These are phyloP conservation scores for Molossus molossus DNA, from an alignment of 2,797 vertebrate genomes.

Conservation along the genomic window DNA sequence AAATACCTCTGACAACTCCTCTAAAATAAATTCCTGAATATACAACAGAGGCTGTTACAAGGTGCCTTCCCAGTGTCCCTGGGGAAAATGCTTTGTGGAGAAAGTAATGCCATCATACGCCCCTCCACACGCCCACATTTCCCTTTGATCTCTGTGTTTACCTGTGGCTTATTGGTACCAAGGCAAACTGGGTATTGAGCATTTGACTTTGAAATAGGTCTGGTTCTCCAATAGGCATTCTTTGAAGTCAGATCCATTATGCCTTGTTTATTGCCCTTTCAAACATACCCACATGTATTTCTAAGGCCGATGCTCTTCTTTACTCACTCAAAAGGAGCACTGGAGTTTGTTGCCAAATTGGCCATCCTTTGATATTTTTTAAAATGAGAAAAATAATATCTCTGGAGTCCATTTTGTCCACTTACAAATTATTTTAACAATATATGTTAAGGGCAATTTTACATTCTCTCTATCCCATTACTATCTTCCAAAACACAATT, in stretches of 20 bases:
- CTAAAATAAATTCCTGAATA: slow-evolving; percentile 76
- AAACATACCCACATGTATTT: slow-evolving; percentile 72
- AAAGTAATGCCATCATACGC: slow-evolving; percentile 77
- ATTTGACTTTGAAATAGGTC: slow-evolving; percentile 80
- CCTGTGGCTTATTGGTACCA: slow-evolving; percentile 83
- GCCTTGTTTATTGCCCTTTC: slow-evolving; percentile 80
- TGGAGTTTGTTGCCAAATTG: slow-evolving; percentile 69
- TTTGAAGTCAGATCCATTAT: slow-evolving; percentile 83
- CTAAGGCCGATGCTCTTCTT: slow-evolving; percentile 61
- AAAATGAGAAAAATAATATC: slow-evolving; percentile 57
- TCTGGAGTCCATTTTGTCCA: slow-evolving; percentile 77
- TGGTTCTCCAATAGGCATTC: slow-evolving; percentile 72
- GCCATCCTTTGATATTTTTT: slow-evolving; percentile 80
- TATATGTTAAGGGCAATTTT: slow-evolving; percentile 67
- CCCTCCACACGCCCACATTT: slow-evolving; percentile 74
- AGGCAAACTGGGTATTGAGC: slow-evolving; percentile 74
- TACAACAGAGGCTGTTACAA: slow-evolving; percentile 74
- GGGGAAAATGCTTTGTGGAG: slow-evolving; percentile 82
- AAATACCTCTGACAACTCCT: slow-evolving; percentile 73
- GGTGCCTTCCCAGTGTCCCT: slow-evolving; percentile 73
- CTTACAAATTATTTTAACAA: slow-evolving; percentile 84
- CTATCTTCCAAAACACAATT: slow-evolving; percentile 81
- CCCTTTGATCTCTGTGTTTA: slow-evolving; percentile 85
- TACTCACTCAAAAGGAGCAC: slow-evolving; percentile 70
- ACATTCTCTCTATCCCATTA: slow-evolving; percentile 66